phyloP scores from a whole-genome alignment of 1,140 invertebrate species.

The Trissolcus basalis region DNA sequence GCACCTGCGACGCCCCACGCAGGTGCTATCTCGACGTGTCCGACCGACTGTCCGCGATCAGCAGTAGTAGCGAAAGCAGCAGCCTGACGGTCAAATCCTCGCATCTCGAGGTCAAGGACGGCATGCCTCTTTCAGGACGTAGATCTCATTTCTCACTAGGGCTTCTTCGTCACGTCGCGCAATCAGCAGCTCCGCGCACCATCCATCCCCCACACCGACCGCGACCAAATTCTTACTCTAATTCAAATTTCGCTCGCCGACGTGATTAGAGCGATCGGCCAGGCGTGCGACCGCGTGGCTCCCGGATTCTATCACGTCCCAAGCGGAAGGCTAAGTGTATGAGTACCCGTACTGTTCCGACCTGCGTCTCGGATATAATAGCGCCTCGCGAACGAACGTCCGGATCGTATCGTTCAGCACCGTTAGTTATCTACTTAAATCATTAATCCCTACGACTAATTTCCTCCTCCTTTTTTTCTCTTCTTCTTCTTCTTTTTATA shows the following conservation, averaged over 20 bases:
- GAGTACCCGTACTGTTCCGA: slow-evolving; percentile 75
- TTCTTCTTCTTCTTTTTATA: no score
- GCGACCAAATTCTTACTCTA: no score
- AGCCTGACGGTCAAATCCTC: slow-evolving; percentile 67
- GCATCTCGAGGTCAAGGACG: slow-evolving; percentile 73
- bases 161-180: slow-evolving; percentile 10
- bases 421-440: no score
- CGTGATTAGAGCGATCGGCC: slow-evolving; percentile 34
- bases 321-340: slow-evolving; percentile 67
- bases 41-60: slow-evolving; percentile 61
- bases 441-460: no score
- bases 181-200: slow-evolving; percentile 28
- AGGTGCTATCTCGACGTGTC: slow-evolving; percentile 67
- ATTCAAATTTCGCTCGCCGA: slow-evolving; percentile 18
- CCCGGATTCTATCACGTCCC: slow-evolving; percentile 36
- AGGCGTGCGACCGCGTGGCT: slow-evolving; percentile 47
- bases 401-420: slow-evolving; percentile 26
- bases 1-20: slow-evolving; percentile 66
- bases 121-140: slow-evolving; percentile 71
- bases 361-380: slow-evolving; percentile 66
- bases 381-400: slow-evolving; percentile 40
- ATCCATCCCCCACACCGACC: slow-evolving; percentile 23
- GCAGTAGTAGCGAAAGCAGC: slow-evolving; percentile 66
- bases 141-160: slow-evolving; percentile 41
- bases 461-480: no score